A percentile compares a stretch with the other conserved stretches of the same genome.
Conservation (phyloP, 2,113 vertebrate genomes). For the Callaeas wilsoni region DNA sequence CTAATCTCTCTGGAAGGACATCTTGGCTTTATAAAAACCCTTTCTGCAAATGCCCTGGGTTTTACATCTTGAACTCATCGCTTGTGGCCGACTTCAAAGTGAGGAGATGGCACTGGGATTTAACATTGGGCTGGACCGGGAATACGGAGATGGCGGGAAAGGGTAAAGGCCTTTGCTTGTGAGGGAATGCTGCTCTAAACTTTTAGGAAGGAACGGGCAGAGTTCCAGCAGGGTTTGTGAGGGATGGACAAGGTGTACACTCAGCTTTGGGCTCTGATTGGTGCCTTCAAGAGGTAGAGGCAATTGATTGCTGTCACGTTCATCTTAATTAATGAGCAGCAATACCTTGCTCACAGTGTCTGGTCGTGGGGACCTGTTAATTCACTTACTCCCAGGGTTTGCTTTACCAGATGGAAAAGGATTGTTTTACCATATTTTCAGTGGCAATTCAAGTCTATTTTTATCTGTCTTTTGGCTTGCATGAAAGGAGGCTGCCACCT, state of each 20-base stretch:
- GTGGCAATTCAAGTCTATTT: conserved; percentile 71
- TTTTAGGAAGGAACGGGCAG: neutral
- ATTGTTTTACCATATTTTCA: conserved; percentile 72
- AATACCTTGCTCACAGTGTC: neutral
- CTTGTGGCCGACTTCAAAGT: neutral
- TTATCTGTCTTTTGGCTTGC: conserved; percentile 69
- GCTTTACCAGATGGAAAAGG: conserved; percentile 71
- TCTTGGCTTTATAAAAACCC: neutral
- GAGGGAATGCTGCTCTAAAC: neutral
- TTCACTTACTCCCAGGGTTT: conserved; percentile 60
- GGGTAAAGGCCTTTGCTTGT: neutral
- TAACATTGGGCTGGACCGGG: rapidly evolving
- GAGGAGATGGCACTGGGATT: neutral
- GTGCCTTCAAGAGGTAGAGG: conserved; percentile 24
- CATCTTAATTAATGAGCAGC: conserved; percentile 59
- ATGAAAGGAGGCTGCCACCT: conserved; percentile 69
- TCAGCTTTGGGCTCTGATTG: conserved; percentile 39
- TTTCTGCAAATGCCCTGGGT: neutral
- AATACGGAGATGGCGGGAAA: neutral
- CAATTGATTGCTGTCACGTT: neutral
- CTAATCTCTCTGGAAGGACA: neutral
- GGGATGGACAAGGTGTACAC: neutral
- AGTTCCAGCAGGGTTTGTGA: neutral
- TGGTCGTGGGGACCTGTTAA: conserved; percentile 52
- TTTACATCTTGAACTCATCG: neutral